Evolutionary conservation across 2,888 invertebrate species (phyloP).

Genomic region (Diachrysia chrysitis): DNA sequence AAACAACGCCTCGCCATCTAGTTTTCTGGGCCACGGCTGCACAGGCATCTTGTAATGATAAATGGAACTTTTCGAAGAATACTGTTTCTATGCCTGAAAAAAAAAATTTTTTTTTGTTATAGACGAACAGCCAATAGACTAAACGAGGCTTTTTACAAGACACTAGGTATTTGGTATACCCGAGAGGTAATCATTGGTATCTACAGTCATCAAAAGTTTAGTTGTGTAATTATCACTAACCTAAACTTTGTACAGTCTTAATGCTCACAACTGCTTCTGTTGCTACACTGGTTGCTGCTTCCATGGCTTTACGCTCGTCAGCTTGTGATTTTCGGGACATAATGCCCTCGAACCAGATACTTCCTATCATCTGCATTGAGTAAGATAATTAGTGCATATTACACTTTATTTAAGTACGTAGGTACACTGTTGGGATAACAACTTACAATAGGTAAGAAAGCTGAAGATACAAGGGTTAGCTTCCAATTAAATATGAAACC

Average conservation of each 20-base stretch:
- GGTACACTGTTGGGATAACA: background rate
- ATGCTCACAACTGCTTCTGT: conserved; percentile 92
- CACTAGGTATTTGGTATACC: too few relatives aligned
- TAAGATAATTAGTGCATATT: background rate
- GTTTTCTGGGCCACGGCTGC: conserved; percentile 88
- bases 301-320: conserved; percentile 90
- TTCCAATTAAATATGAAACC: conserved; percentile 90
- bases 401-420: background rate
- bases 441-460: conserved; percentile 90
- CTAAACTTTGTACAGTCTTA: conserved; percentile 91
- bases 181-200: too few relatives aligned
- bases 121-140: too few relatives aligned
- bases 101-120: too few relatives aligned
- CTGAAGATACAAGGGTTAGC: conserved; percentile 89
- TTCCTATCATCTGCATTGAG: conserved; percentile 84
- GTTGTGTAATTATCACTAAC: conserved; percentile 66
- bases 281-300: conserved; percentile 90
- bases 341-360: conserved; percentile 90
- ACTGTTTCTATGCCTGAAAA: conserved; percentile 85
- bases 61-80: conserved; percentile 88
- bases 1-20: conserved; percentile 91
- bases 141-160: too few relatives aligned
- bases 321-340: conserved; percentile 89
- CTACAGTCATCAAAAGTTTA: too few relatives aligned
- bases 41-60: conserved; percentile 84